These are phyloP conservation scores for Micrastur ruficollis DNA, from an alignment of 2,797 vertebrate species.

Conservation along the genomic window DNA sequence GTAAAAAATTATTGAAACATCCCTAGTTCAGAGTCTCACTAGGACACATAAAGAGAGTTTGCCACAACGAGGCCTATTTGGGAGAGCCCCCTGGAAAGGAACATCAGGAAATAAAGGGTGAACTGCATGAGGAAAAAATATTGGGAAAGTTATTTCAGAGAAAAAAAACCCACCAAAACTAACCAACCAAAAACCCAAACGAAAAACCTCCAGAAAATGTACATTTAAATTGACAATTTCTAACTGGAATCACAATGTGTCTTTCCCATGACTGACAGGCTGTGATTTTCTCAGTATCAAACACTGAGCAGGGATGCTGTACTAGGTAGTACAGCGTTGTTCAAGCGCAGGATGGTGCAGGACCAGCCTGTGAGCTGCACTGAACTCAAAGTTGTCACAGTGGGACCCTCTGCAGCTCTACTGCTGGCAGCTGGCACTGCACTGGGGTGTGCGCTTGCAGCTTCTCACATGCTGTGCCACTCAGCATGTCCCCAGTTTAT, in stretches of 20 bases:
- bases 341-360: not conserved
- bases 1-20: not conserved
- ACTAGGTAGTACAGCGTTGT: not conserved
- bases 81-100: not conserved
- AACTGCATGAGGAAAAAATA: not conserved
- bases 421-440: not conserved
- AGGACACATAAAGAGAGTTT: not conserved
- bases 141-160: not conserved
- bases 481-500: not conserved
- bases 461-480: not conserved
- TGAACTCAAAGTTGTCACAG: not conserved
- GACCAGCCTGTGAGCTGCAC: fast-evolving
- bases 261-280: not conserved
- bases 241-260: not conserved
- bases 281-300: not conserved
- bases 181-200: not conserved
- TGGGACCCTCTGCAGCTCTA: not conserved
- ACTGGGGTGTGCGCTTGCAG: not conserved
- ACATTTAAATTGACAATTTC: not conserved
- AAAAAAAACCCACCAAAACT: not conserved
- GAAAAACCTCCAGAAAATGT: not conserved
- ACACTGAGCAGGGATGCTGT: not conserved
- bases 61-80: not conserved
- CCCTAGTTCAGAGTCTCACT: not conserved
- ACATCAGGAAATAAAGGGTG: not conserved